phyloP scores from a whole-genome alignment of 2,797 vertebrate species.

The Hephaestus fuliginosus region DNA sequence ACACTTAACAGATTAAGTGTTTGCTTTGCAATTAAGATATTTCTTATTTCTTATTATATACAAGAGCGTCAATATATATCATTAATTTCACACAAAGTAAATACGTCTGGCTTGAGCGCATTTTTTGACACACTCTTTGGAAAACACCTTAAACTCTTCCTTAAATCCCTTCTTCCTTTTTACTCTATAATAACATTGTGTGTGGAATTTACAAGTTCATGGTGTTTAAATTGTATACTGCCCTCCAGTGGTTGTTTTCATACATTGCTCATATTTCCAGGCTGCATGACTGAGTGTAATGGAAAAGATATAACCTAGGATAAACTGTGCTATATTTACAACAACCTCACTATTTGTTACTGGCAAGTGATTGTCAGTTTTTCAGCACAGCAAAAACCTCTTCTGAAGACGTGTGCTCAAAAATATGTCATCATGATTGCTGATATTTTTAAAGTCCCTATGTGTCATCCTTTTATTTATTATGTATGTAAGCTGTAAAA shows the following conservation, averaged over 20 bases:
- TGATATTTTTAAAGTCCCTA: slow-evolving; percentile 12
- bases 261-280: slow-evolving; percentile 41
- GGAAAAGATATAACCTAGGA: neutral
- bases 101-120: neutral
- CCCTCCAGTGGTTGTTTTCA: slow-evolving; percentile 81
- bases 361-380: slow-evolving; percentile 13
- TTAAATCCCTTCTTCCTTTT: neutral
- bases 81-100: neutral
- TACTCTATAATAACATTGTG: slow-evolving; percentile 3
- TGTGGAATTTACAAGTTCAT: slow-evolving; percentile 21
- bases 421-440: neutral
- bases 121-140: neutral
- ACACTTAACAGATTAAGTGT: slow-evolving; percentile 38
- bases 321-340: neutral
- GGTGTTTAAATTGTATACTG: slow-evolving; percentile 63
- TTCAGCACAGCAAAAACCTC: slow-evolving; percentile 7
- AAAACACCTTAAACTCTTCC: neutral
- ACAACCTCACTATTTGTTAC: neutral
- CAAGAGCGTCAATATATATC: too few species aligned
- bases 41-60: slow-evolving; percentile 5
- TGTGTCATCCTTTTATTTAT: slow-evolving; percentile 14
- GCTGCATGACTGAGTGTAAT: neutral
- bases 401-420: neutral
- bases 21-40: slow-evolving; percentile 48
- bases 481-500: slow-evolving; percentile 27